Evolutionary conservation across 1,140 invertebrate genomes (phyloP), one percentile per base, ranked within the genome.

Genomic region (Oedothorax gibbosus): DNA sequence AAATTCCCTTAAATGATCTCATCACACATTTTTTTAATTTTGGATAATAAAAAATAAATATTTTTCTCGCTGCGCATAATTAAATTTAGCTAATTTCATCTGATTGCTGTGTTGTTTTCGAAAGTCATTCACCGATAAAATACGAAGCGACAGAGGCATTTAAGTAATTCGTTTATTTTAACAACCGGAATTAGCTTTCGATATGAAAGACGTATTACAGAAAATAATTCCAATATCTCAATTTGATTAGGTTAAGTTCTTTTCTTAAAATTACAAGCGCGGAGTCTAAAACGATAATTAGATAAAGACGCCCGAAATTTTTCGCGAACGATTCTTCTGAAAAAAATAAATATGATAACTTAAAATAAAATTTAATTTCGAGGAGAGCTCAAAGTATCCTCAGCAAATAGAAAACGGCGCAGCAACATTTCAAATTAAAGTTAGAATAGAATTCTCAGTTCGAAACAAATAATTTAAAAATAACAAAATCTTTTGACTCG

Each of bases 361-460:
- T 6, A 76, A 64, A 50, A 62, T 62, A 77, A 51, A 18, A 65
- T 18, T 20, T 49, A 60, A 77, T 60, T 77, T 64, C 51, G 60
- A 57, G 50, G 49, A 81, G 18, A 65, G n/a, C 60, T 56, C 65
- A 81, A 79, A 81, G 66, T 81, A 81, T 81, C 78, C 54, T 51
- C 78, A 71, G 66, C 51, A 69, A 81, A 81, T 71, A 81, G 35
- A 35, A 79, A 71, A 68, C 60, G 20, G 65, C 20, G 51, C 54
- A 71, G n/a, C 66, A 18, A 71, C 78, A 71, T 65, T 81, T 81
- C 78, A 81, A 81, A 81, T 81, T 81, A 81, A 81, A 71, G 78
- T 64, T 64, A 21, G 71, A 9, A 51, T 12, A 12, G 35, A 49
- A 11, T 79, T 54, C 35, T 15, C 53, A 50, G 21, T 60, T 56